phyloP scores from a whole-genome alignment of 2,888 invertebrate genomes.

The Tetragnatha montana region DNA sequence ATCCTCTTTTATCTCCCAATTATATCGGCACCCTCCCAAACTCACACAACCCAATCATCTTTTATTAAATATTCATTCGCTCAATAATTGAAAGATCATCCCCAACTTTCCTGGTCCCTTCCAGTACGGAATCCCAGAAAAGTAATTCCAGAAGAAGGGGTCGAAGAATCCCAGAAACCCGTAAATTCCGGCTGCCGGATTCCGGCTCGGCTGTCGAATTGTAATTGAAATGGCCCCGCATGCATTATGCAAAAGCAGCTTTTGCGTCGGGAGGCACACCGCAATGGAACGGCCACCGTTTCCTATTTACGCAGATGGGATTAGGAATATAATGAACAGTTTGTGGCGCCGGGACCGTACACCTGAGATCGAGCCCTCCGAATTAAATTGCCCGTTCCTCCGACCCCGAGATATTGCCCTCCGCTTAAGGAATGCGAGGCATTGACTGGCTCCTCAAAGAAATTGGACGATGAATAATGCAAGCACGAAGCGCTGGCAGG shows the following conservation, averaged over 20 bases:
- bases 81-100: not conserved
- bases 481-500: not conserved
- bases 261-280: slow-evolving; percentile 6
- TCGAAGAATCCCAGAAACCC: not conserved
- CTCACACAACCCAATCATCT: not conserved
- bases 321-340: slow-evolving; percentile 59
- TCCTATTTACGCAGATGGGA: slow-evolving; percentile 43
- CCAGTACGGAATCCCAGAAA: not conserved
- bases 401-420: slow-evolving; percentile 20
- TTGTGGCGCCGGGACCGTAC: slow-evolving; percentile 37
- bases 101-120: not conserved
- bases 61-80: not conserved
- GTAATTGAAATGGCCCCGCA: slow-evolving; percentile 52
- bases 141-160: not conserved
- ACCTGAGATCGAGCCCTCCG: slow-evolving; percentile 44
- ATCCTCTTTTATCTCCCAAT: not conserved
- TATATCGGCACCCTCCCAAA: not conserved
- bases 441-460: not conserved
- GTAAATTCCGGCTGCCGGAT: slow-evolving; percentile 2
- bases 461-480: not conserved
- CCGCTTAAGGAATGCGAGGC: not conserved
- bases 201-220: slow-evolving; percentile 23
- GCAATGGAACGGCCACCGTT: slow-evolving; percentile 33
- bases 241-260: slow-evolving; percentile 53
- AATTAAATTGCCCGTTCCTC: slow-evolving; percentile 49